Base-by-base conservation (phyloP, 2,888 invertebrate species). In the Drosophila maculinotata region DNA sequence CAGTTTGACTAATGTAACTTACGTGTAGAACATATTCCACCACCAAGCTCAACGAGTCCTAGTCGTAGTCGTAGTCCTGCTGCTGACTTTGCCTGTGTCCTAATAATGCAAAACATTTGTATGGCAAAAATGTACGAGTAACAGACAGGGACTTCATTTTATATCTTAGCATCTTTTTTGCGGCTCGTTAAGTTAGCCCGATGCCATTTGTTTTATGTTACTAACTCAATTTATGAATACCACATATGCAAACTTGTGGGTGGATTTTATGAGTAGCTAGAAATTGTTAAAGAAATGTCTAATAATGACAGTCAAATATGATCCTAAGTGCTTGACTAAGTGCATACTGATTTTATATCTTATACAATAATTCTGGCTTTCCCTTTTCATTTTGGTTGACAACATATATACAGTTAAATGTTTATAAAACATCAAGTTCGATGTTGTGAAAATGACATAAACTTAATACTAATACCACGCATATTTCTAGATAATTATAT, bases 1-100 rank as follows among this genome's bases (percentile, higher is more conserved):
- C 66, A 76, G 81, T 77, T 77, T 81, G 81, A 87, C 81, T 81
- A 87, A 81, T 81, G 81, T 77, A 69, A 69, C 56, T 87, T 87
- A 81, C 81, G 81, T 81, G 81, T 81, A 76, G 60, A 60, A 69
- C 65, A 81, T 60, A 64, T 69, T 54, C 45, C 39, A 26, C 47
- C 17, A 51, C 45, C 30, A 54, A 45, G 15, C 56, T 42, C 36
- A 10, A 8, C 14, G 36, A 59, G 59, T 42, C 25, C 47, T 44
- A 12, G 35, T 51, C 20, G 31, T 41, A 28, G 41, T 52, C 51
- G 15, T 20, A 9, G 5, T 20, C 14, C 25, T 23, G 44, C 30
- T 38, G 25, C 17, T n/a, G n/a, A n/a, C n/a, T n/a, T n/a, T n/a
- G n/a, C n/a, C n/a, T n/a, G n/a, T 76, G 57, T 58, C 59, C 67